Base-by-base conservation (phyloP, 2,888 invertebrate species). In the Meganola albula region DNA sequence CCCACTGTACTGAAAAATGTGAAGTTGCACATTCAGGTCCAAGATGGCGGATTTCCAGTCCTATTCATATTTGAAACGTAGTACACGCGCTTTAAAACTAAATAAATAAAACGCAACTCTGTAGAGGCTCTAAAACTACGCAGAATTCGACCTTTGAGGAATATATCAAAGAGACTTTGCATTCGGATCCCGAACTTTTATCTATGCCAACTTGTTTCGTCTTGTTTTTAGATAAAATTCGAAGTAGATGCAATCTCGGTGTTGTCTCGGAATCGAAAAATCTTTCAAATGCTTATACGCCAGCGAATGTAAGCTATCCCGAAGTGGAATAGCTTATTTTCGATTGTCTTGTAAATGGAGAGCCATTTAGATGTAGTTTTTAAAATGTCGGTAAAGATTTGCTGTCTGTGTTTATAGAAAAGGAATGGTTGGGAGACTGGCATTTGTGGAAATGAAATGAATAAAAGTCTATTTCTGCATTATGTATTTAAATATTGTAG, bases 171-270 rank as follows among this genome's bases (percentile, higher is more conserved):
- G n/a, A n/a, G n/a, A 44, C 48, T 47, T 37, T 47, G 43, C 52
- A 42, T 59, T 59, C 54, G 47, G 43, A 51, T 43, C 37, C 51
- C 40, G n/a, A 52, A 63, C 53, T 63, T 66, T 65, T 64, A 63
- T 67, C 54, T 48, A 40, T 53, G 56, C 54, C 56, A 58, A 64
- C 63, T 63, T 58, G 60, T 60, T 55, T 48, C 31, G 52, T 47
- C 52, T 58, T 61, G 63, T 66, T 72, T 73, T 72, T 66, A 63
- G 63, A 70, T 63, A 68, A 69, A 71, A 73, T 58, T 57, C 58
- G 55, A 61, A 64, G 73, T 60, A 59, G 68, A 71, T 70, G 70
- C 73, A 69, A 76, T 72, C 67, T 68, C 61, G 53, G 39, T 52
- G 45, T 56, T 63, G 62, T 66, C 63, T 49, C 44, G 45, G 47